Evolutionary conservation across 1,140 invertebrate genomes (phyloP), one percentile per base, ranked within the genome.

Genomic region (Drosophila prosaltans): DNA sequence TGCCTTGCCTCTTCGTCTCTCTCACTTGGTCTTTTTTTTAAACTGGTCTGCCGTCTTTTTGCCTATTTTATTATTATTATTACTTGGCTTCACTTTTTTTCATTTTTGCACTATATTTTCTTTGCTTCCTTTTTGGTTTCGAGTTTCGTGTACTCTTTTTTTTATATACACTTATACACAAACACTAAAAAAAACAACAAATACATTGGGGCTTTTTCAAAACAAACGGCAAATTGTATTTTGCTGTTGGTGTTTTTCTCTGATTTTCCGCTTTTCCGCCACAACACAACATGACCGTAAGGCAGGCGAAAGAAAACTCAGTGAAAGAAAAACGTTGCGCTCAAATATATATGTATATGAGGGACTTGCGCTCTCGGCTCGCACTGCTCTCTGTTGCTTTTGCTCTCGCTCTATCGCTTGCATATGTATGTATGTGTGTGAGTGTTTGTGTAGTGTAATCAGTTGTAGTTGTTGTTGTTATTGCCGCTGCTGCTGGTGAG

Each of bases 161-260:
- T 71, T 60, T 59, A 70, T 40, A 59, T 72, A 74, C 57, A 79
- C 65, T 57, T 32, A 59, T 55, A 74, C 64, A 78, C 71, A 45
- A 58, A 78, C 32, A 85, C 73, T 51, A 51, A 51, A 51, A 51
- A 51, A 21, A 48, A 16, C 16, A 16, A 51, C 45, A 51, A 51
- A 51, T 51, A 51, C 21, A 51, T 79, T 68, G 79, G 75, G 75
- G 70, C 83, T 80, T 83, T 89, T 88, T 88, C 84, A 84, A 80
- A 88, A 88, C 84, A 89, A 88, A 69, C 78, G 78, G 72, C 83
- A 88, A 88, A 88, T 80, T 72, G 72, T 88, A 40, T 83, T 62
- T 71, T 68, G 68, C 72, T 68, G 57, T 75, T 69, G 61, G 65
- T 65, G 69, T 70, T 65, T 26, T 51, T 51, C 21, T 51, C 45